Evolutionary conservation across 2,888 invertebrate genomes (phyloP).

Genomic region (Micoletzkya japonica): DNA sequence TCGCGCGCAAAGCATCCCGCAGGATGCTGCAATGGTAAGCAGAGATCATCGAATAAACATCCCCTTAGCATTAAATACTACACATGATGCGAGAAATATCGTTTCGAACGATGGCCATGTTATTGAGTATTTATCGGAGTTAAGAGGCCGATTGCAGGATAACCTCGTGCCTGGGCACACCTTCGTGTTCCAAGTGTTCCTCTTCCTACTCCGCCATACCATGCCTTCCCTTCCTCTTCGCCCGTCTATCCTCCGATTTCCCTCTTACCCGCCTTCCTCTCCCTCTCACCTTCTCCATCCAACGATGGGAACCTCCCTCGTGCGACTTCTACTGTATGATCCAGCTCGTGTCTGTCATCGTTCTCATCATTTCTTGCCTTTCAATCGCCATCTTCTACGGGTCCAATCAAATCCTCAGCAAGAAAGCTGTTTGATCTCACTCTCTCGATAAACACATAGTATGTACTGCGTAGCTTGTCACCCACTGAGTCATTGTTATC

Average conservation of each 20-base stretch:
- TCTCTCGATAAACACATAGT: background rate
- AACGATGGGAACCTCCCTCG: slow-evolving; percentile 3
- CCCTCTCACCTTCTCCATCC: background rate
- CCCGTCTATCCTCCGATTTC: slow-evolving; percentile 1
- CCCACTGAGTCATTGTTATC: too few species aligned
- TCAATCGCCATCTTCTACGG: background rate
- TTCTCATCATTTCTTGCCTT: background rate
- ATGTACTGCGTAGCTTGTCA: background rate
- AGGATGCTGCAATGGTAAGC: background rate
- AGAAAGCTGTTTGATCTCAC: background rate
- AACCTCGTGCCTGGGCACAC: background rate
- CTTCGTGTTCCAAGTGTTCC: background rate
- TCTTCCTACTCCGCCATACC: background rate
- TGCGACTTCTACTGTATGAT: slow-evolving; percentile 9
- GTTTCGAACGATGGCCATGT: too few species aligned
- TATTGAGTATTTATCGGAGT: too few species aligned
- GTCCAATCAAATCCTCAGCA: background rate
- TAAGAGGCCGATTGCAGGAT: background rate
- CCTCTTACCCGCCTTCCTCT: background rate
- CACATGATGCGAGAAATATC: background rate
- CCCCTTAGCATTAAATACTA: background rate
- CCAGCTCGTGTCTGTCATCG: background rate
- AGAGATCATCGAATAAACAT: background rate
- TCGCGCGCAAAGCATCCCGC: background rate
- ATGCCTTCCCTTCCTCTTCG: background rate